Conservation (phyloP, 1,140 invertebrate species). For the Drosophila ficusphila region DNA sequence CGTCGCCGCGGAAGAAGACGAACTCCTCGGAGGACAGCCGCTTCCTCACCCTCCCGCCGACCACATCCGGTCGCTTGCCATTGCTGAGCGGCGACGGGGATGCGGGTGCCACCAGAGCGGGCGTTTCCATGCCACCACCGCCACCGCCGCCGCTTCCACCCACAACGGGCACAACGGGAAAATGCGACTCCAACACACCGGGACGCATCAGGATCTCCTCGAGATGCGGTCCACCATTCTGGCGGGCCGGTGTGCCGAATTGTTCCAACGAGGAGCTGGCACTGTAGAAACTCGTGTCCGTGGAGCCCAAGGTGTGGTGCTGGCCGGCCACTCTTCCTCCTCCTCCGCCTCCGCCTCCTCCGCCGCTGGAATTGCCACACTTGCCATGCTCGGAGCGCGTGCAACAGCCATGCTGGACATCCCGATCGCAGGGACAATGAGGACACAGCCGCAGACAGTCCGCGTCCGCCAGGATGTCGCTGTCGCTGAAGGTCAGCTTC, state of each 20-base stretch:
- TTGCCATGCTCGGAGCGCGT: conserved; percentile 47
- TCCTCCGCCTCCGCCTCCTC: background rate
- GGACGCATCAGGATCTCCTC: conserved; percentile 65
- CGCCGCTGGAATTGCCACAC: conserved; percentile 6
- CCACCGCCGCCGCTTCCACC: no score
- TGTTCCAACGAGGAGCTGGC: conserved; percentile 80
- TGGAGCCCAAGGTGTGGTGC: conserved; percentile 62
- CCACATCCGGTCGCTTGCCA: conserved; percentile 55
- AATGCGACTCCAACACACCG: conserved; percentile 82
- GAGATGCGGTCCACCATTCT: conserved; percentile 43
- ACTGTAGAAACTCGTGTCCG: conserved; percentile 81
- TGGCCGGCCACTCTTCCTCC: no score
- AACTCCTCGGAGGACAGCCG: conserved; percentile 81
- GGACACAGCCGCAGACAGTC: conserved; percentile 63
- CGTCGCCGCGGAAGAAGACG: conserved; percentile 71
- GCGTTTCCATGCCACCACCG: conserved; percentile 35
- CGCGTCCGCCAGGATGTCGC: conserved; percentile 73
- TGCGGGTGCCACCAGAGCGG: conserved; percentile 61
- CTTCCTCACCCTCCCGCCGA: conserved; percentile 70
- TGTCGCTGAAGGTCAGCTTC: conserved; percentile 82
- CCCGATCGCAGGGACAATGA: conserved; percentile 63
- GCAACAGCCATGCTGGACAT: conserved; percentile 51
- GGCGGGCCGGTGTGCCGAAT: conserved; percentile 49
- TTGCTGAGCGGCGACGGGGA: conserved; percentile 57
- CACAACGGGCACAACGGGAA: conserved; percentile 73